Base-by-base conservation (phyloP, 2,888 invertebrate genomes). In the Liopterus haemorrhoidalis region DNA sequence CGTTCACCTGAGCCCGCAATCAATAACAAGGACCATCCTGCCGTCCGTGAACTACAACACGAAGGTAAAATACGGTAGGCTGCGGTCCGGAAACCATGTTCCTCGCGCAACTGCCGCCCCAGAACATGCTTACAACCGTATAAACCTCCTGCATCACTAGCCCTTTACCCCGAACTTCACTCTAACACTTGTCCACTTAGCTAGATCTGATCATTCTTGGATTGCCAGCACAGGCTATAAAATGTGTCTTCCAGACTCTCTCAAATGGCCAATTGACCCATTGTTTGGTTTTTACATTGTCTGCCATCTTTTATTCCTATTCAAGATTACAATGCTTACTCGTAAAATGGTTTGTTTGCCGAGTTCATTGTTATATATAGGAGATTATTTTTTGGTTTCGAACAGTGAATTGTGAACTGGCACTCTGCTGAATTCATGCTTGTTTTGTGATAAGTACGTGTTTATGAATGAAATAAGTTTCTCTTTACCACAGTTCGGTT, bases 241-340 rank as follows among this genome's bases (percentile, higher is more conserved):
- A 31, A 20, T 11, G 33, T 3, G 15, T 15, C 20, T 20, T 20
- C 33, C 19, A 11, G 33, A n/a, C 18, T 14, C 12, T 28, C 36
- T 42, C 39, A 45, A 45, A 39, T 38, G 33, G 39, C 45, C 45
- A 45, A 45, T 45, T 45, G 45, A 45, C 45, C 45, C 27, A 45
- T 45, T 45, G 45, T 45, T 25, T 32, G 45, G 38, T 45, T 39
- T 44, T 39, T 45, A 45, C 45, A 45, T 45, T 45, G 45, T 45
- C 39, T 39, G 32, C 39, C 27, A 33, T 45, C 39, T 27, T 39
- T 45, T 45, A 45, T 45, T 45, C 25, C 38, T 33, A 45, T 45
- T 45, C 39, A 45, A 21, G 15, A 16, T 20, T 22, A 36, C 36
- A 36, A 36, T 36, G 36, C 22, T 31, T 22, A 9, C 22, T 25